Percentiles rank a stretch among this genome's conserved stretches.
Conservation (phyloP, 1,140 invertebrate species). For the Dolichoris vasculosae region DNA sequence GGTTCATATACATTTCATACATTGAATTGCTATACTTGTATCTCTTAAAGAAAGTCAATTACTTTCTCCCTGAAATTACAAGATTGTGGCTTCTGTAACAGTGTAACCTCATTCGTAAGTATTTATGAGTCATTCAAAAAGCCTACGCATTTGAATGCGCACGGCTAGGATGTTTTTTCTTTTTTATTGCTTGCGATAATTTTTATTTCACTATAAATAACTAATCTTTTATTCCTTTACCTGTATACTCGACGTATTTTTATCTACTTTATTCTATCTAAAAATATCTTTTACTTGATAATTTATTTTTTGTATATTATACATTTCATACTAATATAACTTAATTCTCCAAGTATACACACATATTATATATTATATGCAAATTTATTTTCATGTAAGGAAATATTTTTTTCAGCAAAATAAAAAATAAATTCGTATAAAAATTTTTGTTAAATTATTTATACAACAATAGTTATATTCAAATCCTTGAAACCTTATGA, state of each 20-base stretch:
- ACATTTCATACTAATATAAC: neutral
- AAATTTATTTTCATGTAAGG: neutral
- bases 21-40: no score
- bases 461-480: no score
- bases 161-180: neutral
- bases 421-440: neutral
- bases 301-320: neutral
- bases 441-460: neutral
- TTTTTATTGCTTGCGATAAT: neutral
- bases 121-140: constrained; percentile 33
- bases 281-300: neutral
- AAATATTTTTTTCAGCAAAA: neutral
- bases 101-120: neutral
- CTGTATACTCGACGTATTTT: neutral
- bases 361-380: neutral
- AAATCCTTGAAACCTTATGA: no score
- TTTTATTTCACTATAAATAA: constrained; percentile 38
- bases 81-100: neutral
- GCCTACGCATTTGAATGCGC: constrained; percentile 29
- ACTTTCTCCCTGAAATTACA: constrained; percentile 22
- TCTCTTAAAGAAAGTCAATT: no score
- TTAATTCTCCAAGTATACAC: neutral
- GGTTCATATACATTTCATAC: no score
- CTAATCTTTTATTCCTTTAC: neutral
- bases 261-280: neutral